These are phyloP conservation scores for Euura saliciscinereae DNA, from an alignment of 1,140 invertebrate genomes.

Conservation along the genomic window DNA sequence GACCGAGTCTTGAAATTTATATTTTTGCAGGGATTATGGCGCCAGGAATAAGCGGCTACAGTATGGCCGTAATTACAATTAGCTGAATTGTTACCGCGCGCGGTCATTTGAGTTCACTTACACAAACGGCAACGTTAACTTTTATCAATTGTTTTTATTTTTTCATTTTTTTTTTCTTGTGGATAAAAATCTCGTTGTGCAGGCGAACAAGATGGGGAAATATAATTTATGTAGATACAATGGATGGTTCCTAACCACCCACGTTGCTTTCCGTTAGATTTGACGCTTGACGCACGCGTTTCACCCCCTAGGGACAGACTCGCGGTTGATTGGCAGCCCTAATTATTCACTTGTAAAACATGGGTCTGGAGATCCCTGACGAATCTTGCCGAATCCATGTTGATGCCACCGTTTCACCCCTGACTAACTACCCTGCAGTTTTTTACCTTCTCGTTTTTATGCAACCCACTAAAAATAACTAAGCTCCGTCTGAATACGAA, in stretches of 20 bases:
- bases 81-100: background rate
- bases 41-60: background rate
- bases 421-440: background rate
- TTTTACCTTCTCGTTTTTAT: background rate
- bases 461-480: background rate
- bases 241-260: no score
- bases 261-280: background rate
- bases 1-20: background rate
- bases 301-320: background rate
- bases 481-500: no score
- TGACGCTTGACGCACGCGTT: background rate
- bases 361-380: background rate
- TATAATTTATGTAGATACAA: no score
- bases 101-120: background rate
- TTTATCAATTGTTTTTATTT: no score
- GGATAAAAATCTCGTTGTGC: no score
- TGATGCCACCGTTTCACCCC: background rate
- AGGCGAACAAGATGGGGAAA: no score
- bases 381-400: background rate
- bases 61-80: background rate
- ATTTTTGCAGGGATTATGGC: background rate
- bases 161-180: no score
- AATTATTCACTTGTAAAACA: slow-evolving; percentile 3
- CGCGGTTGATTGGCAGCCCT: background rate
- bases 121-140: no score